Base-by-base conservation (phyloP, 1,140 invertebrate genomes). In the Drosophila ercepeae region DNA sequence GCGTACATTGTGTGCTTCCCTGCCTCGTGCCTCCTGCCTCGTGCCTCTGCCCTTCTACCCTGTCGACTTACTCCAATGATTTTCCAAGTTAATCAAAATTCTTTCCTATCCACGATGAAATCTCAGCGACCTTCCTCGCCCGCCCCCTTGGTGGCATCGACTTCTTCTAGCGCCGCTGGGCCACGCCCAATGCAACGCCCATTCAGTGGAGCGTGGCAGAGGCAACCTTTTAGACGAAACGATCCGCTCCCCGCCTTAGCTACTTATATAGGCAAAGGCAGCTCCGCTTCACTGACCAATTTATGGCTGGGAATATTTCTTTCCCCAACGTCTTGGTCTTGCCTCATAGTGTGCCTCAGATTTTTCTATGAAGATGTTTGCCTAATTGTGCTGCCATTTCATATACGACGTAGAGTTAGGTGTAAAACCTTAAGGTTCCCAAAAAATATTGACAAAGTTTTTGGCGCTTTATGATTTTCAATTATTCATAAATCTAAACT, bases 61-160 rank as follows among this genome's bases (percentile, higher is more conserved):
- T 13, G 36, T 39, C 13, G 81, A 74, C 76, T 74, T 86, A 86
- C 72, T 81, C 72, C 81, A 86, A 65, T 88, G 81, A 84, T 84
- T 84, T 84, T 86, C 77, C 81, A 88, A 88, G 81, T 86, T 86
- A 86, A 86, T 86, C 81, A 86, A 86, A 86, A 86, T 86, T 86
- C 81, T 86, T 86, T 69, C 52, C 82, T 88, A 84, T 86, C 81
- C 61, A 60, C 76, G 58, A 76, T 73, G 82, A 84, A 84, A 88
- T 84, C 81, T 84, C 76, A 70, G 84, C 82, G 81, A 86, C 82
- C 81, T 86, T 86, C 78, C 77, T 58, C 39, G 29, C 34, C 55
- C 16, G 14, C 45, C 21, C 27, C 29, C 29, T 32, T 7, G 36
- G 36, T 16, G 36, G 32, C 36, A 53, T 29, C n/a, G 18, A 18